Percentiles rank a stretch among this genome's conserved stretches.
Evolutionary conservation across 53 echinoderm and acorn worm species (phyloP).

Genomic region (Apostichopus leukothele): DNA sequence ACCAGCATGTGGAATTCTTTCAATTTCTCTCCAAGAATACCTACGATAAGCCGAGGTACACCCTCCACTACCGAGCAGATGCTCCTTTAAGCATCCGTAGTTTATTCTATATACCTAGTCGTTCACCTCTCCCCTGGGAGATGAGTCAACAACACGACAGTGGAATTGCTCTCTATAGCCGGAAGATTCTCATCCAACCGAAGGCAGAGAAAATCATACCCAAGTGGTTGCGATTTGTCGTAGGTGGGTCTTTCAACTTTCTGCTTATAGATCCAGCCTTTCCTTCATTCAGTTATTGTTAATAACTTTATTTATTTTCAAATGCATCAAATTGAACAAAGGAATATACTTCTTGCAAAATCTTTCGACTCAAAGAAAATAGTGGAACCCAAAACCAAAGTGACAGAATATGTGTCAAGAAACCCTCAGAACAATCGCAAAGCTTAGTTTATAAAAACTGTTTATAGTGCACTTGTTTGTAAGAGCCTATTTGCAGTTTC

Average conservation of each 20-base stretch:
- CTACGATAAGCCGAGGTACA: constrained; percentile 93
- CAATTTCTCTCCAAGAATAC: constrained; percentile 86
- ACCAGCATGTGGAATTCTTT: constrained; percentile 87
- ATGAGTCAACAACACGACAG: constrained; percentile 81
- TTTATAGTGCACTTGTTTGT: too few species aligned
- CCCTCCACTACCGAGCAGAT: constrained; percentile 88
- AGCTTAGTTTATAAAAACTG: too few species aligned
- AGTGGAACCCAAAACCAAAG: not conserved
- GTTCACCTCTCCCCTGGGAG: constrained; percentile 95
- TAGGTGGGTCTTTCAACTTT: constrained; percentile 53
- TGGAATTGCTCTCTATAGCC: constrained; percentile 88
- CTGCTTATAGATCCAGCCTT: too few species aligned
- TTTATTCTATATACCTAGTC: constrained; percentile 86
- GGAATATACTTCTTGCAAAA: too few species aligned
- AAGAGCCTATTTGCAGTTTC: too few species aligned
- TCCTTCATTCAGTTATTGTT: too few species aligned
- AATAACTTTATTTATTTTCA: not conserved
- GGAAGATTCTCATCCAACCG: constrained; percentile 88
- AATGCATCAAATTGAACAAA: not conserved
- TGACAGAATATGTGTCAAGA: too few species aligned
- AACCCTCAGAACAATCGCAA: too few species aligned
- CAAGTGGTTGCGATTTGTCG: constrained; percentile 91
- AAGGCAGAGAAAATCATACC: constrained; percentile 90
- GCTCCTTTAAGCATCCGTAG: constrained; percentile 91
- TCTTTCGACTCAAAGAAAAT: not conserved